Evolutionary conservation across 2,113 vertebrate genomes (phyloP).

Genomic region (Rhinolophus ferrumequinum): DNA sequence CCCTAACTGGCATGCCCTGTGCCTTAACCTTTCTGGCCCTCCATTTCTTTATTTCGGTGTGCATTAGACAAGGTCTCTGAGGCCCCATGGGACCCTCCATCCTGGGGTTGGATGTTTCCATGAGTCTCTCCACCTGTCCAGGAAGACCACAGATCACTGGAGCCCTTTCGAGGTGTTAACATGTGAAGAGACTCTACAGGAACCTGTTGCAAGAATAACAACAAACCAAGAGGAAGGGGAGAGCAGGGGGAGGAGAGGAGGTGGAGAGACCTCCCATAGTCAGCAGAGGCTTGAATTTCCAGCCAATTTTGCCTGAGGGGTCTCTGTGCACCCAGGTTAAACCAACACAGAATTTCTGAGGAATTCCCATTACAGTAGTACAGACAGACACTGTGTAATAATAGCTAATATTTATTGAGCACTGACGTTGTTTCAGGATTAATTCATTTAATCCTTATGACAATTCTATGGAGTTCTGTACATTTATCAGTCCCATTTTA

Average conservation of each 20-base stretch:
- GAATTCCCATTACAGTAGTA: background rate
- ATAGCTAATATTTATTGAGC: background rate
- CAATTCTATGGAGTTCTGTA: background rate
- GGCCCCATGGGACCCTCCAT: background rate
- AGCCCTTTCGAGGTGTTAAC: background rate
- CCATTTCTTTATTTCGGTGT: background rate
- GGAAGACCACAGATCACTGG: background rate
- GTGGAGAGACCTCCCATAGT: background rate
- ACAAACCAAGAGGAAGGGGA: background rate
- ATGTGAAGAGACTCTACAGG: background rate
- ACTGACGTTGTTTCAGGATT: too few species aligned
- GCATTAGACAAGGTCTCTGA: background rate
- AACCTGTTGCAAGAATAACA: background rate
- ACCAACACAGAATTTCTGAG: background rate
- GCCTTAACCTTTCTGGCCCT: background rate
- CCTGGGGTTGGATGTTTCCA: background rate
- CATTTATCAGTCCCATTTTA: background rate
- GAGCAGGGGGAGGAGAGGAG: accelerated
- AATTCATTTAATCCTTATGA: background rate
- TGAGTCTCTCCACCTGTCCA: background rate
- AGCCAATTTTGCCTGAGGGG: background rate
- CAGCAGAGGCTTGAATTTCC: background rate
- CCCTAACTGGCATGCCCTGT: accelerated
- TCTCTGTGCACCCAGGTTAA: background rate
- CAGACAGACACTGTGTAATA: background rate